Base-by-base conservation (phyloP, 2,113 vertebrate genomes). In the Motacilla alba region DNA sequence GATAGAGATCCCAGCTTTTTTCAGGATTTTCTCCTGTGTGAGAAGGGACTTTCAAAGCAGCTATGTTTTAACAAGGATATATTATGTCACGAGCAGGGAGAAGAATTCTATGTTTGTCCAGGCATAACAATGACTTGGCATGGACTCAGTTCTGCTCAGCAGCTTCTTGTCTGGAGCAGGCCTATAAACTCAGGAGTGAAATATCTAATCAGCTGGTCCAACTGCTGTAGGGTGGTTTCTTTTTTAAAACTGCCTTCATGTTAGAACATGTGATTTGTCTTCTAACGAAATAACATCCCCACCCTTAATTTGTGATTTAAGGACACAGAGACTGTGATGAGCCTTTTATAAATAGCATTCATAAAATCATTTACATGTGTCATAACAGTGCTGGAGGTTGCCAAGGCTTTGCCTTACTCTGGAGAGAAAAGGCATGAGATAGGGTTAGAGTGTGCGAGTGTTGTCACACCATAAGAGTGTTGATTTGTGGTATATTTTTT, bases 191-290 rank as follows among this genome's bases (percentile, higher is more conserved):
- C 67, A 74, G 64, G 22, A 94, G 76, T 83, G 88, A 94, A 96
- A 59, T 70, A 90, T 90, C 86, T 86, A 26, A 74, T 70, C 92
- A 88, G 85, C 76, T 83, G 60, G 27, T 92, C 75, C 79, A 91
- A 50, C 35, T 81, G 76, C 79, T 81, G 41, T 24, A 52, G 88
- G 90, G 83, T 31, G n/a, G 85, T 89, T 96, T 96, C 85, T 94
- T 90, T 97, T 94, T 78, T 43, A 90, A 89, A 76, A 41, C 76
- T 83, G n/a, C 79, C 56, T 35, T 94, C 93, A 72, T 87, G 90
- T 96, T 90, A 59, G 44, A 93, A 86, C 87, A 69, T 86, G 93
- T 93, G 86, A 75, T 94, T 82, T 90, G 41, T 95, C 73, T 94
- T 88, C 88, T 72, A 56, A 90, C 4, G 56, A 88, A 95, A 95